phyloP scores from a whole-genome alignment of 1,140 invertebrate genomes.

The Diprion similis region DNA sequence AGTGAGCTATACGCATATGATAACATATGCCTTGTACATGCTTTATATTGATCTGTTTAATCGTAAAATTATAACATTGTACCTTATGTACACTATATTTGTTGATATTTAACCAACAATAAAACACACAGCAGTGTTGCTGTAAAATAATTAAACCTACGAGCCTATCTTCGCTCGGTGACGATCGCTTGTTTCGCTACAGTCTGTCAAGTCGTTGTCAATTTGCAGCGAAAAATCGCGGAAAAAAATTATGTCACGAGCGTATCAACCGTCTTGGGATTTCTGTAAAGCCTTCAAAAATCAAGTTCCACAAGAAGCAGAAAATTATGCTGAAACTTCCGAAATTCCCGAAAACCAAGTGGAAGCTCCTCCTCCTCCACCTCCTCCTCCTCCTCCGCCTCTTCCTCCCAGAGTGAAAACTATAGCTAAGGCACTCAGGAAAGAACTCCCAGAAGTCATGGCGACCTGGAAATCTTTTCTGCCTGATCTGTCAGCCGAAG shows the following conservation, averaged over 20 bases:
- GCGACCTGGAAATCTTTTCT: slow-evolving; percentile 31
- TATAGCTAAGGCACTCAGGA: slow-evolving; percentile 21
- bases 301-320: neutral
- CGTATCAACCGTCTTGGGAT: slow-evolving; percentile 8
- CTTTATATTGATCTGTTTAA: slow-evolving; percentile 44
- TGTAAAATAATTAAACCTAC: slow-evolving; percentile 30
- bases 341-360: neutral
- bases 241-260: slow-evolving; percentile 23
- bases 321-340: neutral
- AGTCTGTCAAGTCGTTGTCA: neutral
- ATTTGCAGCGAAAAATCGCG: neutral
- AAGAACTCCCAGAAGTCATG: slow-evolving; percentile 29
- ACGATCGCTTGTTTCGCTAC: neutral
- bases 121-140: slow-evolving; percentile 46
- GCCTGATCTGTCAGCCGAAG: slow-evolving; percentile 27
- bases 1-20: neutral
- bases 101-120: slow-evolving; percentile 51
- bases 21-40: slow-evolving; percentile 33
- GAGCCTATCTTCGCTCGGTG: too few relatives aligned
- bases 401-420: slow-evolving; percentile 21
- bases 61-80: neutral
- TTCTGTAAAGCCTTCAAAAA: slow-evolving; percentile 14
- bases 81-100: slow-evolving; percentile 12
- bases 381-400: neutral
- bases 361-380: neutral